Conservation (phyloP, 2,113 vertebrate genomes). For the Neotoma lepida region DNA sequence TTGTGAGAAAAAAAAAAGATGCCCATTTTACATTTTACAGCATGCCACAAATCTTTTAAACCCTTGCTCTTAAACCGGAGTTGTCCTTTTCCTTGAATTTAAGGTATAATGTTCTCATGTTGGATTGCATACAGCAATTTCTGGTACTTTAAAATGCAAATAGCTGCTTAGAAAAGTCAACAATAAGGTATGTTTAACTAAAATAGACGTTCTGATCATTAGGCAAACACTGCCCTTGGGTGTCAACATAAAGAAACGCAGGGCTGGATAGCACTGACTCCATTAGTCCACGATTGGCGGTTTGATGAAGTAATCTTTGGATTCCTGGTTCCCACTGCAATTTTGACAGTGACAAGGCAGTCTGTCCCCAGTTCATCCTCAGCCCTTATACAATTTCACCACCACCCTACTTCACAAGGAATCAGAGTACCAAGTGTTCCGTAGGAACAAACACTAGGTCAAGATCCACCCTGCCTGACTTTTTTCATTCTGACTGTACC, state of each 20-base stretch:
- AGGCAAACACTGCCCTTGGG: neutral
- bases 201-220: slow-evolving; percentile 15
- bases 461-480: neutral
- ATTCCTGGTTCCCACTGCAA: neutral
- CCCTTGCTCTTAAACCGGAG: neutral
- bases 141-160: slow-evolving; percentile 50
- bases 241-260: neutral
- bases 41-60: neutral
- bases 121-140: neutral
- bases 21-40: neutral
- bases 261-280: neutral
- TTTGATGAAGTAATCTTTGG: neutral
- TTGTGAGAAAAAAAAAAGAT: neutral
- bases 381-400: neutral
- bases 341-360: too few species aligned
- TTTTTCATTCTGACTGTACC: neutral
- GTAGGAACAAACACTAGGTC: neutral
- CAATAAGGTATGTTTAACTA: slow-evolving; percentile 6
- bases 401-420: neutral
- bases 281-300: rapidly evolving
- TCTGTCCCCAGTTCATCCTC: neutral
- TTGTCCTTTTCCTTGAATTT: slow-evolving; percentile 28
- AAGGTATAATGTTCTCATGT: neutral
- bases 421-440: rapidly evolving
- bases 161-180: slow-evolving; percentile 28